These are phyloP conservation scores for Dexiosoma caninum DNA, from an alignment of 2,888 invertebrate species.

Conservation along the genomic window DNA sequence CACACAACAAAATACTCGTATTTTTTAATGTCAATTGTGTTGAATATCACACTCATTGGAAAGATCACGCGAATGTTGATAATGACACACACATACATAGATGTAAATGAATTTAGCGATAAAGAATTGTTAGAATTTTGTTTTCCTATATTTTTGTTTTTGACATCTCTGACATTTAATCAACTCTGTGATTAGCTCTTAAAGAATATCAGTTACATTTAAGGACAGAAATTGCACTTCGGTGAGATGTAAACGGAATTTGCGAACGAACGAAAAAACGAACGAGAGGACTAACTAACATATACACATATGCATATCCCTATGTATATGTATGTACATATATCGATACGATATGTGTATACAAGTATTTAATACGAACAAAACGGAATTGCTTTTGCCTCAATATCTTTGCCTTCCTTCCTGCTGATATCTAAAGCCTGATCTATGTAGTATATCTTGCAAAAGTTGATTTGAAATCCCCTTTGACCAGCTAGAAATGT, in stretches of 20 bases:
- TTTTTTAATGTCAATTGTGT: conserved; percentile 25
- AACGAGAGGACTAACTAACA: neutral
- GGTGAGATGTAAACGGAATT: neutral
- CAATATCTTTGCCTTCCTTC: neutral
- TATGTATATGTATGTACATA: too few species aligned
- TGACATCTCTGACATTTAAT: neutral
- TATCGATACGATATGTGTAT: too few species aligned
- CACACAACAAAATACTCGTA: neutral
- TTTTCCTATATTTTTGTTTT: too few species aligned
- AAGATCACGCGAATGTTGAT: neutral
- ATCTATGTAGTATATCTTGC: neutral
- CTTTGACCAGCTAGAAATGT: too few species aligned
- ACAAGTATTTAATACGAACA: neutral
- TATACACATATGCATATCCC: neutral
- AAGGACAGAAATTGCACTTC: neutral
- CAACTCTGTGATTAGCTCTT: neutral
- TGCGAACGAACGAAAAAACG: neutral
- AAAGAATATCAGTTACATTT: neutral
- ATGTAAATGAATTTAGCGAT: neutral
- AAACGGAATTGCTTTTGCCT: neutral
- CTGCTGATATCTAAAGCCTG: neutral
- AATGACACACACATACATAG: neutral
- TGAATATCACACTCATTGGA: conserved; percentile 28
- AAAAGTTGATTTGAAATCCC: neutral
- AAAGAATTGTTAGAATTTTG: neutral